Evolutionary conservation across 2,888 invertebrate genomes (phyloP).

Genomic region (Hydrotaea cyrtoneurina): DNA sequence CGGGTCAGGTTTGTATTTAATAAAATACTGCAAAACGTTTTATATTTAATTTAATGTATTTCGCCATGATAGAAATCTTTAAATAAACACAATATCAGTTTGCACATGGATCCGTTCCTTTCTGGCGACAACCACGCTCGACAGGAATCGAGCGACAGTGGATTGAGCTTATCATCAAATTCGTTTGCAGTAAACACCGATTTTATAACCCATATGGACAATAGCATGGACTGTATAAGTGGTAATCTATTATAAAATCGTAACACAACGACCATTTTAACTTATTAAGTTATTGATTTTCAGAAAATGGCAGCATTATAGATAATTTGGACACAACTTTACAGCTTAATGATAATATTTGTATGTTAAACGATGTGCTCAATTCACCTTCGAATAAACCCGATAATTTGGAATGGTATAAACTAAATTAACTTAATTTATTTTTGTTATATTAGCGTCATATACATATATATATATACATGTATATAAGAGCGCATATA

Average conservation of each 20-base stretch:
- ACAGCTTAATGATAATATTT: slow-evolving; percentile 91
- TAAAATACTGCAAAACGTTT: neutral
- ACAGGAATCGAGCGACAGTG: slow-evolving; percentile 97
- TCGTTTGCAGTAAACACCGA: slow-evolving; percentile 93
- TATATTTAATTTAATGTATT: neutral
- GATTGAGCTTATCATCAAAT: slow-evolving; percentile 92
- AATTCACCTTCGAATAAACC: slow-evolving; percentile 93
- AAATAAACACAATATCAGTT: slow-evolving; percentile 70
- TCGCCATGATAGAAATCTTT: slow-evolving; percentile 59
- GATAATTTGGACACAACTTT: slow-evolving; percentile 67
- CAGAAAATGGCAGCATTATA: slow-evolving; percentile 84
- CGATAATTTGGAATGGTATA: slow-evolving; percentile 81
- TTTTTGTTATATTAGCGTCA: slow-evolving; percentile 56
- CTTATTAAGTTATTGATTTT: slow-evolving; percentile 54
- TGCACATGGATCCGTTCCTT: slow-evolving; percentile 87
- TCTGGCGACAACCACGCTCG: slow-evolving; percentile 94
- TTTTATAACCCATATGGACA: slow-evolving; percentile 94
- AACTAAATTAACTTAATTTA: slow-evolving; percentile 77
- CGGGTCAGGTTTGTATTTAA: slow-evolving; percentile 64
- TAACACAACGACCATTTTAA: neutral
- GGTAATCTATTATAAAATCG: slow-evolving; percentile 79
- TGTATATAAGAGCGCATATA: slow-evolving; percentile 56
- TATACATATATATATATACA: slow-evolving; percentile 44
- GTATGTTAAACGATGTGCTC: slow-evolving; percentile 93
- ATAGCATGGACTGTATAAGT: slow-evolving; percentile 93